phyloP scores from a whole-genome alignment of 2,113 vertebrate species.

The Herpailurus yagouaroundi region DNA sequence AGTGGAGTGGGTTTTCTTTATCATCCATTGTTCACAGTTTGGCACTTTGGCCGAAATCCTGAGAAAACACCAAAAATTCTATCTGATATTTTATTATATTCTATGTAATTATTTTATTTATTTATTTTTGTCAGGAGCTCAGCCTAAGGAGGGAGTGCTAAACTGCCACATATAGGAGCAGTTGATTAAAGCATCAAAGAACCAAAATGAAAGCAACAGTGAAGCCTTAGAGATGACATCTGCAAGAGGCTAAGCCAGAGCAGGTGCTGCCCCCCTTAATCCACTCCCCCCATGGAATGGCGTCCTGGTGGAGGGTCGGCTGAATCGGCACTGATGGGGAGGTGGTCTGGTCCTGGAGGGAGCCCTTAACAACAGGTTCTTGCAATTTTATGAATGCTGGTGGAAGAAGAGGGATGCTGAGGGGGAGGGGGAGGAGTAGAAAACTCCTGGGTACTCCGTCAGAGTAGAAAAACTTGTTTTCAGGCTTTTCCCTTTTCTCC shows the following conservation, averaged over 20 bases:
- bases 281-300: no score
- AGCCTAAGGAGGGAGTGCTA: not conserved
- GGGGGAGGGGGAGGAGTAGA: not conserved
- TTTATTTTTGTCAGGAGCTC: not conserved
- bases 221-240: accelerated
- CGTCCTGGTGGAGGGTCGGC: not conserved
- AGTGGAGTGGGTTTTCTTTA: not conserved
- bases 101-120: not conserved
- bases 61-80: not conserved
- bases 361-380: not conserved
- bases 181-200: not conserved
- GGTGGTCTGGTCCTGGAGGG: accelerated
- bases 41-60: not conserved
- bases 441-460: not conserved
- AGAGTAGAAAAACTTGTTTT: not conserved
- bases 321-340: not conserved
- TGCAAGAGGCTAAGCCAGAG: not conserved
- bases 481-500: not conserved
- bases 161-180: not conserved
- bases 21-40: not conserved
- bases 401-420: no score
- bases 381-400: not conserved
- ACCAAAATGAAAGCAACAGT: not conserved
- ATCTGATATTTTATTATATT: not conserved
- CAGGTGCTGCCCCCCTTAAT: accelerated